Evolutionary conservation across 2,797 vertebrate species (phyloP).

Genomic region (Toxotes lorentzi): DNA sequence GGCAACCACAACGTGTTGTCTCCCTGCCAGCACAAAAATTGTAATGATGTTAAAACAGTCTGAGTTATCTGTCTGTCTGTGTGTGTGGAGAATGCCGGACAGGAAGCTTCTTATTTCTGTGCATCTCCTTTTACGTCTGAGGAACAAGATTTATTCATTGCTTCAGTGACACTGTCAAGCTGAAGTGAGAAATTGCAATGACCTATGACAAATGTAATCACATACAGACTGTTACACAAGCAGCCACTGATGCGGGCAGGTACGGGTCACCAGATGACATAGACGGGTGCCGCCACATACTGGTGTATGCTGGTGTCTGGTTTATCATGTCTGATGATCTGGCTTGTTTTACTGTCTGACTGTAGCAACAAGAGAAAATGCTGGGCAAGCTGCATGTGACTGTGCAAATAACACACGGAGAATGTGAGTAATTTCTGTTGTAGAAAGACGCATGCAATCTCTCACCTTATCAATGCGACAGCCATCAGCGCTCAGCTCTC

Average conservation of each 20-base stretch:
- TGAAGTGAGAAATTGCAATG: background rate
- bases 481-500: background rate
- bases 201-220: background rate
- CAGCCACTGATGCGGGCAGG: background rate
- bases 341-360: constrained; percentile 4
- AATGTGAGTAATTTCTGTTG: constrained; percentile 3
- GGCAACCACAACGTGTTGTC: no score
- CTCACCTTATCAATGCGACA: constrained; percentile 40
- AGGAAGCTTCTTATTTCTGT: no score
- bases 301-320: constrained; percentile 3
- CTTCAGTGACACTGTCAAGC: background rate
- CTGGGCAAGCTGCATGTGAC: background rate
- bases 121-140: no score
- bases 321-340: background rate
- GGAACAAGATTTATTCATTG: background rate
- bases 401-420: background rate
- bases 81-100: no score
- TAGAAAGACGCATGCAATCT: background rate
- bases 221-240: constrained; percentile 10
- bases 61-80: no score
- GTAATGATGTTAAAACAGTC: no score
- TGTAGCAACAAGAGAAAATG: background rate
- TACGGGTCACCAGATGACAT: background rate
- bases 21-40: no score
- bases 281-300: background rate